phyloP scores from a whole-genome alignment of 2,888 invertebrate genomes.

The Andrena camellia region DNA sequence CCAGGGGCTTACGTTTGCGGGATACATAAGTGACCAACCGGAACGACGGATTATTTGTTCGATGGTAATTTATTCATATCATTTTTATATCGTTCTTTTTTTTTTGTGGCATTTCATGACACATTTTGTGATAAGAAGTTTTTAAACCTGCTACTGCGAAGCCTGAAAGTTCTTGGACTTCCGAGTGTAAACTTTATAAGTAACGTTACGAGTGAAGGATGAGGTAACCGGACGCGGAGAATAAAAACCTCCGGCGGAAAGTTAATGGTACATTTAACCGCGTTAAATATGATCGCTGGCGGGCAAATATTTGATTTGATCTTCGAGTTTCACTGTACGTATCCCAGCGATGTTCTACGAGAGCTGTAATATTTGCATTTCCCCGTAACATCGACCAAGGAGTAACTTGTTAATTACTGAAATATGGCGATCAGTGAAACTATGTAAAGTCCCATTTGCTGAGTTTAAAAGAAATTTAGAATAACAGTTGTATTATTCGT shows the following conservation, averaged over 20 bases:
- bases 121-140: background rate
- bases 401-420: no score
- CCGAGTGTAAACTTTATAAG: background rate
- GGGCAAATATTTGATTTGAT: background rate
- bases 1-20: background rate
- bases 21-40: background rate
- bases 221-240: background rate
- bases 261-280: background rate
- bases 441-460: no score
- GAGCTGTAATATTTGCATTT: background rate
- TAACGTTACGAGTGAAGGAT: background rate
- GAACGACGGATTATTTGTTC: constrained; percentile 18
- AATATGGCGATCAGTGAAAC: no score
- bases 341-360: background rate
- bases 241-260: background rate
- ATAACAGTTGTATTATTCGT: no score
- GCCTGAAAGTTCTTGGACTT: background rate
- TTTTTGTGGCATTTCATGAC: background rate
- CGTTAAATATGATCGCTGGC: constrained; percentile 23
- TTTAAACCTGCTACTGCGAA: background rate
- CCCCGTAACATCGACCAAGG: no score
- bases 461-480: no score
- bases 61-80: constrained; percentile 33
- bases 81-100: background rate
- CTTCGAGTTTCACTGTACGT: background rate